Evolutionary conservation across 2,797 vertebrate species (phyloP).

Genomic region (Gouania willdenowi): DNA sequence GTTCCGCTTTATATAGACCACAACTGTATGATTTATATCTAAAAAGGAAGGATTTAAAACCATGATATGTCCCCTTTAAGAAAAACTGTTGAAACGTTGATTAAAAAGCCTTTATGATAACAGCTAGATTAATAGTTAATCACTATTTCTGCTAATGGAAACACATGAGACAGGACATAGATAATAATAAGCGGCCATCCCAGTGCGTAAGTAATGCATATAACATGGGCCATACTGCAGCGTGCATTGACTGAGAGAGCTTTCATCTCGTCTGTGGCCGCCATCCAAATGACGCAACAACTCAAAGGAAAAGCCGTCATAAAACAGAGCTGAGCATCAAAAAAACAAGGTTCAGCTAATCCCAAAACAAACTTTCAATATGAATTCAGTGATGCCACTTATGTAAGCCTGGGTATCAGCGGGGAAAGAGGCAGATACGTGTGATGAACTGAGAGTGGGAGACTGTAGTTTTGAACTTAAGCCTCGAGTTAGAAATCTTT

Average conservation of each 20-base stretch:
- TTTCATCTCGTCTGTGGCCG: conserved; percentile 50
- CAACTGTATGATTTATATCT: too few relatives aligned
- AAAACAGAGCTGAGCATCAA: conserved; percentile 20
- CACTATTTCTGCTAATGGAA: conserved; percentile 32
- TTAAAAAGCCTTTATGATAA: conserved; percentile 15
- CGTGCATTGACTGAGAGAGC: conserved; percentile 30
- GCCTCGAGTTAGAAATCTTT: conserved; percentile 4
- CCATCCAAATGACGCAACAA: conserved; percentile 63
- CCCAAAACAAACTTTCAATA: conserved; percentile 62
- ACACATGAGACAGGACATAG: conserved; percentile 44
- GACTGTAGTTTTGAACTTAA: conserved; percentile 11
- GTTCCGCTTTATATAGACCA: too few relatives aligned
- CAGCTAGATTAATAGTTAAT: conserved; percentile 32
- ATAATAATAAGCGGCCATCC: conserved; percentile 50
- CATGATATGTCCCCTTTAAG: too few relatives aligned
- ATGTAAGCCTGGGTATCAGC: conserved; percentile 36
- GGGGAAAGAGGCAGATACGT: conserved; percentile 31
- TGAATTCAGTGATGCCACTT: conserved; percentile 54
- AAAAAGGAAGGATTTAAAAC: too few relatives aligned
- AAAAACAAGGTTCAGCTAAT: conserved; percentile 1
- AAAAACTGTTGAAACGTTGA: too few relatives aligned
- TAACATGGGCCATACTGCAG: conserved; percentile 48
- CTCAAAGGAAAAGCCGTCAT: conserved; percentile 51
- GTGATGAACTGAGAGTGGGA: conserved; percentile 10
- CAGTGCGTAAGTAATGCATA: conserved; percentile 35